phyloP scores from a whole-genome alignment of 2,113 vertebrate species.

The Hippopotamus amphibius region DNA sequence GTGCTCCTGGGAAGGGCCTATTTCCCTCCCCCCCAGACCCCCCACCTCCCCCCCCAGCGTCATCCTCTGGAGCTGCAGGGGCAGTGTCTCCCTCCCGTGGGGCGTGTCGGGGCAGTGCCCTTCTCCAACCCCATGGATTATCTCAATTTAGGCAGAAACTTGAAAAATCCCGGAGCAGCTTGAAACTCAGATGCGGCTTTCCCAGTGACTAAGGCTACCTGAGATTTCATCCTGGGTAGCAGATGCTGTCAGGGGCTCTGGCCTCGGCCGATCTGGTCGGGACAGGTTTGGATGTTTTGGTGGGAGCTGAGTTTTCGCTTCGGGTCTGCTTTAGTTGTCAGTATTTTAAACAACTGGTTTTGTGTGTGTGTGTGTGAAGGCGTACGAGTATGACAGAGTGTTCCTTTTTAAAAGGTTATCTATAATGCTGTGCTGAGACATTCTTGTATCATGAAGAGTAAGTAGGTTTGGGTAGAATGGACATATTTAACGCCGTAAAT shows the following conservation, averaged over 20 bases:
- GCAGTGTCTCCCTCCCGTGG: background rate
- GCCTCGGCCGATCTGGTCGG: background rate
- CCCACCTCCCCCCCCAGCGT: background rate
- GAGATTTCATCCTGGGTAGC: background rate
- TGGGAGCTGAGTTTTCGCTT: background rate
- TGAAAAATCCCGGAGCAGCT: background rate
- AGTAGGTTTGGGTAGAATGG: background rate
- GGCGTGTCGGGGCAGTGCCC: background rate
- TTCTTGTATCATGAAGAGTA: background rate
- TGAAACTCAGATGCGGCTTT: rapidly evolving
- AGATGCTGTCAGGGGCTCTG: background rate
- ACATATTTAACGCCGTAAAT: background rate
- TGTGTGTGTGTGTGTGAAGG: background rate
- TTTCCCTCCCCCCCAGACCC: too few relatives aligned
- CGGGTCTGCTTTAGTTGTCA: background rate
- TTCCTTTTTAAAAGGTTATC: background rate
- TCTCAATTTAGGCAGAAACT: background rate
- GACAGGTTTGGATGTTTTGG: background rate
- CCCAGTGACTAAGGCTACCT: background rate
- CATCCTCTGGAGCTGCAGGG: rapidly evolving
- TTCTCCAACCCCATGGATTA: rapidly evolving
- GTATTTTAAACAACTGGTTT: background rate
- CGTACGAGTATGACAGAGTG: too few relatives aligned
- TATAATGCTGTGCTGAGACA: background rate
- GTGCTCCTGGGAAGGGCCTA: too few relatives aligned